Base-by-base conservation (phyloP, 1,140 invertebrate genomes). In the Drosophila punjabiensis region DNA sequence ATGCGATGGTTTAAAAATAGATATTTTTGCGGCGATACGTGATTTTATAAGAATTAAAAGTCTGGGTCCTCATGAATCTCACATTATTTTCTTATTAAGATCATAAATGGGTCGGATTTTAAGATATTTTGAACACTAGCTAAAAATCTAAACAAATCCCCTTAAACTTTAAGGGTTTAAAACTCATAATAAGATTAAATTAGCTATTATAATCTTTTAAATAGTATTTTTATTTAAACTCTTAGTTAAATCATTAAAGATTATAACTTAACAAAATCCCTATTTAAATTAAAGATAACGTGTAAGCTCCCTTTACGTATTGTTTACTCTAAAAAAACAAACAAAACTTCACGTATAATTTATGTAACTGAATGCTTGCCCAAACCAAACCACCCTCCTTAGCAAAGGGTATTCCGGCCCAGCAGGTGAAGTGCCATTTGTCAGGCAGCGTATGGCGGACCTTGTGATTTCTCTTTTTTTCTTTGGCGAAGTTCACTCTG, bases 351-450 rank as follows among this genome's bases (percentile, higher is more conserved):
- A 33, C 32, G 13, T 1, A 3, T 11, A 11, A 39, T 58, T 58
- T 58, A 58, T 58, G 5, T 58, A 58, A 58, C 35, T 58, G 3
- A 39, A 28, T 39, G 10, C 8, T 6, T n/a, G 33, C 20, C 33
- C 3, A 39, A 30, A 11, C 16, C 5, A 14, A 32, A 20, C 32
- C 53, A 37, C 68, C 39, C 16, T n/a, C 32, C 16, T 11, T 20
- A 13, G 0, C 2, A 37, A 4, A 35, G 48, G 48, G 61, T 68
- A 20, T 18, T 32, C n/a, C 10, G 16, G 18, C 39, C 8, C 64
- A 67, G 68, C 68, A 71, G 61, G 68, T 71, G 39, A n/a, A 55
- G 39, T 32, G 48, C 20, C 48, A 37, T 68, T 55, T 71, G 68
- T 65, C 45, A 48, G 24, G 18, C 48, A 24, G 67, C 32, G 32